phyloP scores from a whole-genome alignment of 2,797 vertebrate genomes.

The Vultur gryphus region DNA sequence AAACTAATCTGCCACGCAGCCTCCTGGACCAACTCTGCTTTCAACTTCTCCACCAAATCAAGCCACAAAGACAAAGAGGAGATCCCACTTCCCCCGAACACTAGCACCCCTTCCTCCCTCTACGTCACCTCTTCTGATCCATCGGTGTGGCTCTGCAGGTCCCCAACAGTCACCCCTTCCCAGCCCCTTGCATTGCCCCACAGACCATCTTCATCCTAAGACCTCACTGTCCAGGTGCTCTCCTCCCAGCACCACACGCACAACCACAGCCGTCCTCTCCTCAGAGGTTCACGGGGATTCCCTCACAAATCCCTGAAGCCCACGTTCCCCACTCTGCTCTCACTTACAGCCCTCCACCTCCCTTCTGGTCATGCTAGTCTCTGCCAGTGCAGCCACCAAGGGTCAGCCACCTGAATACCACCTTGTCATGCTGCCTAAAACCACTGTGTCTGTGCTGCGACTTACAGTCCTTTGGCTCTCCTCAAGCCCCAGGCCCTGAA shows the following conservation, averaged over 20 bases:
- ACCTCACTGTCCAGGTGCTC: not conserved
- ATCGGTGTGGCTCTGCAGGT: fast-evolving
- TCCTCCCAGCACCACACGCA: not conserved
- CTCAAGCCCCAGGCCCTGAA: not conserved
- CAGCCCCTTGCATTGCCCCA: not conserved
- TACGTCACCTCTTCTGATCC: not conserved
- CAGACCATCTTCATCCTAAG: not conserved
- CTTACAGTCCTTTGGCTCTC: not conserved
- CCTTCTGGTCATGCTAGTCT: not conserved
- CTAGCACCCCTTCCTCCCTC: not conserved
- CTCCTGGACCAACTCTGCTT: not conserved
- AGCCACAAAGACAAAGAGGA: not conserved
- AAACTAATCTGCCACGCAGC: not conserved
- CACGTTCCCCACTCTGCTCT: fast-evolving
- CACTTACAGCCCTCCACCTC: not conserved
- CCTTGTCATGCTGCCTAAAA: not conserved
- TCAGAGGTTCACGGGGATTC: not conserved
- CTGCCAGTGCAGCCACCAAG: not conserved
- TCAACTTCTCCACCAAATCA: not conserved
- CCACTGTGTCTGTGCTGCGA: not conserved
- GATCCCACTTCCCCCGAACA: not conserved
- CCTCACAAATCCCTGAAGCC: not conserved
- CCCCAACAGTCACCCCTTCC: not conserved
- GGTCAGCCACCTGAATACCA: not conserved
- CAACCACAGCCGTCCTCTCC: not conserved